A percentile compares a stretch with the other conserved stretches of the same genome.
phyloP scores from a whole-genome alignment of 2,888 invertebrate species.

The Dicyrtoma fusca region DNA sequence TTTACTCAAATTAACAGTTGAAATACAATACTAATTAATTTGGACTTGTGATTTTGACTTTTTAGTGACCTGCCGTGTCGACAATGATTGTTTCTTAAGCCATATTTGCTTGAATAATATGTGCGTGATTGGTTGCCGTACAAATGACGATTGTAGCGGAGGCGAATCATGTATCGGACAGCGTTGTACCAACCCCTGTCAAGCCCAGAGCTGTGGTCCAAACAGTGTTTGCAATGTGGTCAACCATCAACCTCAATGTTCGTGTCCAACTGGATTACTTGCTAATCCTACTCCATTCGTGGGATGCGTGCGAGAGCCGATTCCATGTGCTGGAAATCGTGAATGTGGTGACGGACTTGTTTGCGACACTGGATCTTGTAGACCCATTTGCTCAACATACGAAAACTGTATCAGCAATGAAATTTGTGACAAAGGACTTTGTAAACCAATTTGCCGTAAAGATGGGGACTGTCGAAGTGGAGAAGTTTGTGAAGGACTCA shows the following conservation, averaged over 20 bases:
- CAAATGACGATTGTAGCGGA: slow-evolving; percentile 79
- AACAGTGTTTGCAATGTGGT: slow-evolving; percentile 74
- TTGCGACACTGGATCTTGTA: slow-evolving; percentile 72
- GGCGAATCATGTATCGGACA: slow-evolving; percentile 52
- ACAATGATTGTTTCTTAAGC: slow-evolving; percentile 89
- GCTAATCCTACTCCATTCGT: slow-evolving; percentile 86
- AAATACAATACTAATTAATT: slow-evolving; percentile 17
- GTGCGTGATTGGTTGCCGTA: slow-evolving; percentile 83
- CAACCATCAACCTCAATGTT: slow-evolving; percentile 74
- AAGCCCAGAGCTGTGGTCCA: slow-evolving; percentile 72
- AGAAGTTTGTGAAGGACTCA: slow-evolving; percentile 81
- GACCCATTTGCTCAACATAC: slow-evolving; percentile 76
- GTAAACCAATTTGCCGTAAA: slow-evolving; percentile 79
- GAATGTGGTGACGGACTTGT: slow-evolving; percentile 74
- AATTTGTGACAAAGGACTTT: slow-evolving; percentile 76
- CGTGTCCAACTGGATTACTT: slow-evolving; percentile 72
- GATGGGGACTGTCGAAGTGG: slow-evolving; percentile 85
- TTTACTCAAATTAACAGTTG: too few species aligned
- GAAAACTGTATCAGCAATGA: slow-evolving; percentile 81
- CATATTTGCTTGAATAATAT: slow-evolving; percentile 85
- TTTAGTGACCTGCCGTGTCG: slow-evolving; percentile 82
- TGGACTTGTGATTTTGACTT: too few species aligned
- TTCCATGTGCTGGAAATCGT: slow-evolving; percentile 74
- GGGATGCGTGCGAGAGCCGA: slow-evolving; percentile 81
- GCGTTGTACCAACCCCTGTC: slow-evolving; percentile 59